Percentiles rank a stretch among this genome's conserved stretches.
Conservation (phyloP, 2,888 invertebrate species). For the Scaptomyza parva region DNA sequence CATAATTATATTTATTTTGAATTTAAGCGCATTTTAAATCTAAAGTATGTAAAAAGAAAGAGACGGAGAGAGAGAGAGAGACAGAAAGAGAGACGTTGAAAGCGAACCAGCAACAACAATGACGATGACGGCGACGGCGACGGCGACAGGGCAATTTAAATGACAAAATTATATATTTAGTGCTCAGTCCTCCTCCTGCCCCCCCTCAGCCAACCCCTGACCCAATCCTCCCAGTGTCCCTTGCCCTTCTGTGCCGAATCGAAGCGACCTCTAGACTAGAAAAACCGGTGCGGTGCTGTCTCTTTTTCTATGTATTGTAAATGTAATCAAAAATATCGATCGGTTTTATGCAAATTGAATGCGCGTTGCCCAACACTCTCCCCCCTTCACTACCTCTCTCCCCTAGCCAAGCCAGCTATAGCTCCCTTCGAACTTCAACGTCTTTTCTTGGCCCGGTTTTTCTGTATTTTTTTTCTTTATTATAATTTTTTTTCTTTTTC, state of each 20-base stretch:
- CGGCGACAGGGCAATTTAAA: slow-evolving; percentile 70
- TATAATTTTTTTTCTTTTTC: slow-evolving; percentile 55
- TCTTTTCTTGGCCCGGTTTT: slow-evolving; percentile 60
- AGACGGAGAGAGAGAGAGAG: neutral
- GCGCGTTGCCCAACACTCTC: slow-evolving; percentile 61
- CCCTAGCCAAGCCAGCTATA: neutral
- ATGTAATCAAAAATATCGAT: slow-evolving; percentile 83
- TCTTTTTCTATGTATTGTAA: slow-evolving; percentile 77
- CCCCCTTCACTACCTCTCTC: slow-evolving; percentile 34
- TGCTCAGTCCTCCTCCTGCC: slow-evolving; percentile 35
- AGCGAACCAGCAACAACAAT: slow-evolving; percentile 21
- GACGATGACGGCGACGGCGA: slow-evolving; percentile 6
- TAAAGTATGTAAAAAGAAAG: slow-evolving; percentile 47
- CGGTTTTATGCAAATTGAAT: slow-evolving; percentile 84
- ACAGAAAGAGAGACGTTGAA: slow-evolving; percentile 10
- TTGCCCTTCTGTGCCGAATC: slow-evolving; percentile 26
- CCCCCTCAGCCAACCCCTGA: neutral
- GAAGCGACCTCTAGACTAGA: slow-evolving; percentile 65
- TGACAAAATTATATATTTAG: slow-evolving; percentile 79
- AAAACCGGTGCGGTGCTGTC: slow-evolving; percentile 63
- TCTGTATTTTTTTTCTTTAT: slow-evolving; percentile 66
- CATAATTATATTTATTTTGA: slow-evolving; percentile 82
- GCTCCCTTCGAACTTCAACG: slow-evolving; percentile 2
- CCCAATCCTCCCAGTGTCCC: neutral
- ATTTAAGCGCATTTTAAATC: slow-evolving; percentile 78